Percentiles rank a stretch among this genome's conserved stretches.
phyloP scores from a whole-genome alignment of 2,113 vertebrate species.

The Periophthalmodon schlosseri region DNA sequence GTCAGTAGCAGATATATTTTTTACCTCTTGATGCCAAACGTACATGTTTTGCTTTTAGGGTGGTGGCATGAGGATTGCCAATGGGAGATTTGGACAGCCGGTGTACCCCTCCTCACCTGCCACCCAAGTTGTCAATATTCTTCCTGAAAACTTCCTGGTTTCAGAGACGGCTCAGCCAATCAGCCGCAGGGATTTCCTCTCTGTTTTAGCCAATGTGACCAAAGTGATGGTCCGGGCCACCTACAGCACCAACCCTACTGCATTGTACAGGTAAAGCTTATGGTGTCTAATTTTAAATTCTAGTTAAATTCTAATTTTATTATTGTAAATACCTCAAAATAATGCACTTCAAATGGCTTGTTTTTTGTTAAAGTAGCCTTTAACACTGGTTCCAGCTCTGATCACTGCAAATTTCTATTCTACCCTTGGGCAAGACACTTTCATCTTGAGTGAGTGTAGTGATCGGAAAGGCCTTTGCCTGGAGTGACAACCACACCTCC shows the following conservation, averaged over 20 bases:
- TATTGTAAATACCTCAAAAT: too few relatives aligned
- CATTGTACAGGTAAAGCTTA: slow-evolving; percentile 60
- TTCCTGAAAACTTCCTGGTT: slow-evolving; percentile 64
- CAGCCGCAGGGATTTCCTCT: slow-evolving; percentile 64
- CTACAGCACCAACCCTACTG: slow-evolving; percentile 67
- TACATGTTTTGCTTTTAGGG: slow-evolving; percentile 42
- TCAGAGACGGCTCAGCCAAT: slow-evolving; percentile 39
- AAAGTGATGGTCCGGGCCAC: slow-evolving; percentile 64
- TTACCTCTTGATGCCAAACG: background rate
- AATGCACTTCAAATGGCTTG: too few relatives aligned
- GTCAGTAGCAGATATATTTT: too few relatives aligned
- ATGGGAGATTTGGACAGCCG: slow-evolving; percentile 54
- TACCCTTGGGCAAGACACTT: too few relatives aligned
- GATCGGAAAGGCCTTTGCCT: too few relatives aligned
- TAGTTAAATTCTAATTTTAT: too few relatives aligned
- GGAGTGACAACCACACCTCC: too few relatives aligned
- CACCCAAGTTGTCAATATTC: slow-evolving; percentile 53
- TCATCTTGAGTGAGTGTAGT: too few relatives aligned
- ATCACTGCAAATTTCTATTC: too few relatives aligned
- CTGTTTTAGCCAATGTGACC: slow-evolving; percentile 57
- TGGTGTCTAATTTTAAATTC: too few relatives aligned
- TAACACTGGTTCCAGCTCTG: too few relatives aligned
- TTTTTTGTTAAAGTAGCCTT: too few relatives aligned
- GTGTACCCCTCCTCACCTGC: slow-evolving; percentile 62
- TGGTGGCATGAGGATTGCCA: slow-evolving; percentile 57